phyloP scores from a whole-genome alignment of 2,113 vertebrate genomes.

The Sialia sialis region DNA sequence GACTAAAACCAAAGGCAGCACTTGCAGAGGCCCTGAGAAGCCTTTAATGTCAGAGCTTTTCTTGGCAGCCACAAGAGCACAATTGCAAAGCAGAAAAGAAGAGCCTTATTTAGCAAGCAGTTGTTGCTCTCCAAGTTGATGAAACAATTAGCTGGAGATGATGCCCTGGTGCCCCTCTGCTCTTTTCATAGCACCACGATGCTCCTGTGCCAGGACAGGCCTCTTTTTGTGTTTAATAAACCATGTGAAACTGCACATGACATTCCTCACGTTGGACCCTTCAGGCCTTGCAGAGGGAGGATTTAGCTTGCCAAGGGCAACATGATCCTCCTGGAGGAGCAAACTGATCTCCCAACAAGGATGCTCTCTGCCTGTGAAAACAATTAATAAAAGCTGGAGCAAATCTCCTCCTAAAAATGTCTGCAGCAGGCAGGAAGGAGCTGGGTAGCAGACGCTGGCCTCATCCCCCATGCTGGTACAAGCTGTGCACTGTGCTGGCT shows the following conservation, averaged over 20 bases:
- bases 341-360: neutral
- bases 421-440: neutral
- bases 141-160: slow-evolving; percentile 36
- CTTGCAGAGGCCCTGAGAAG: neutral
- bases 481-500: neutral
- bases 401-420: neutral
- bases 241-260: neutral
- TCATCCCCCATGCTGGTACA: neutral
- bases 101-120: neutral
- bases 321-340: neutral
- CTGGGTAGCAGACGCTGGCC: neutral
- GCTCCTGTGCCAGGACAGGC: neutral
- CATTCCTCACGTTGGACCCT: neutral
- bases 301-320: neutral
- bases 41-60: neutral
- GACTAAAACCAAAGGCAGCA: neutral
- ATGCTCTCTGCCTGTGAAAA: neutral
- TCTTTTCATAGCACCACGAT: neutral
- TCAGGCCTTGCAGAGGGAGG: rapidly evolving
- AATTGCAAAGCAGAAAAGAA: slow-evolving; percentile 27
- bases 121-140: slow-evolving; percentile 4
- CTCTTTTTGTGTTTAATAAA: neutral
- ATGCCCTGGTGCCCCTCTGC: neutral
- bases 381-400: neutral
- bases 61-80: slow-evolving; percentile 32